These are phyloP conservation scores for Mesorhabditis belari DNA, from an alignment of 2,888 invertebrate species.

Conservation along the genomic window DNA sequence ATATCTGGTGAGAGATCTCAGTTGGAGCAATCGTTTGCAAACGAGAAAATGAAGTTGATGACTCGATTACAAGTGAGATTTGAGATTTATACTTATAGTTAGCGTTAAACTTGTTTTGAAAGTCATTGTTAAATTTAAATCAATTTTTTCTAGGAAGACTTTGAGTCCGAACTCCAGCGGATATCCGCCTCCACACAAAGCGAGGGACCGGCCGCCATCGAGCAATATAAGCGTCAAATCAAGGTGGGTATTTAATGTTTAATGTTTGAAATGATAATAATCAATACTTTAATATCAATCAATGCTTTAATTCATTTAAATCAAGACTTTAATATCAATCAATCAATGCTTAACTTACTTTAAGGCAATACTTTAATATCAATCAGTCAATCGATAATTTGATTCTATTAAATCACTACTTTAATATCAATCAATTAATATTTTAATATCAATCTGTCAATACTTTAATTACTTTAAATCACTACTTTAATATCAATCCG, in stretches of 20 bases:
- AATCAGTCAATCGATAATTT: too few relatives aligned
- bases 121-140: too few relatives aligned
- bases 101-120: too few relatives aligned
- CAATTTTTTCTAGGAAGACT: constrained; percentile 19
- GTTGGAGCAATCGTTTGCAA: constrained; percentile 24
- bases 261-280: too few relatives aligned
- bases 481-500: too few relatives aligned
- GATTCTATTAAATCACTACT: too few relatives aligned
- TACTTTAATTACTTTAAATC: not conserved
- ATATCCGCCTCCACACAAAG: constrained; percentile 4
- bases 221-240: constrained; percentile 24
- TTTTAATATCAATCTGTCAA: not conserved
- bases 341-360: too few relatives aligned
- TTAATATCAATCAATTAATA: too few relatives aligned
- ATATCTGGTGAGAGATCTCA: constrained; percentile 13
- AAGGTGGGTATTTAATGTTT: constrained; percentile 10
- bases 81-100: not conserved
- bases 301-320: too few relatives aligned
- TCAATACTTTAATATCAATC: too few relatives aligned
- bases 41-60: constrained; percentile 35
- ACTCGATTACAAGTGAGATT: constrained; percentile 18
- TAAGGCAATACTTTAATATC: too few relatives aligned
- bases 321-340: too few relatives aligned
- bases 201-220: constrained; percentile 8
- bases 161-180: constrained; percentile 16